phyloP scores from a whole-genome alignment of 1,140 invertebrate species.

The Scaptomyza hsui region DNA sequence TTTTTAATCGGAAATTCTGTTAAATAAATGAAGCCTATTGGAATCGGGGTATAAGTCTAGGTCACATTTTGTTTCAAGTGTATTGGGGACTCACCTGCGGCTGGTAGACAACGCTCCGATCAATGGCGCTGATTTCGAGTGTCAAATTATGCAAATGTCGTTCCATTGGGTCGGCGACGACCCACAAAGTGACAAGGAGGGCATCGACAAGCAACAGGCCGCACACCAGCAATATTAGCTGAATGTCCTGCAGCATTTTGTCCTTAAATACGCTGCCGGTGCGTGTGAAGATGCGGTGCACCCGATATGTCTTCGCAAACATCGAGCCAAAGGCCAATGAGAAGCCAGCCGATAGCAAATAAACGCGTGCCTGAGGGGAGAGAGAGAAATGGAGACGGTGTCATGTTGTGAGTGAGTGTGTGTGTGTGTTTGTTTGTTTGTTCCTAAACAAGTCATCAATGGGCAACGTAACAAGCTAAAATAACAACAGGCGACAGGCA shows the following conservation, averaged over 20 bases:
- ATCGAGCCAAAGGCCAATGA: slow-evolving; percentile 95
- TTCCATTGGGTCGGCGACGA: slow-evolving; percentile 93
- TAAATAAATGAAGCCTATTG: no score
- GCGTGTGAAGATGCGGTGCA: slow-evolving; percentile 93
- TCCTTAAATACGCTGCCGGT: slow-evolving; percentile 87
- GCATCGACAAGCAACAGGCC: slow-evolving; percentile 91
- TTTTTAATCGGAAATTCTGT: no score
- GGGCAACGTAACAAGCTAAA: slow-evolving; percentile 30
- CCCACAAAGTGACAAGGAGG: slow-evolving; percentile 91
- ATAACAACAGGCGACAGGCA: slow-evolving; percentile 19
- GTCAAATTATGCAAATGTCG: slow-evolving; percentile 93
- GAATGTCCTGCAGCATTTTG: slow-evolving; percentile 92
- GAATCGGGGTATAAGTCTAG: no score
- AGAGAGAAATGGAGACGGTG: slow-evolving; percentile 2
- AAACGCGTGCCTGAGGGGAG: slow-evolving; percentile 90
- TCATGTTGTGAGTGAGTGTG: slow-evolving; percentile 28
- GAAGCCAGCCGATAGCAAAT: slow-evolving; percentile 93
- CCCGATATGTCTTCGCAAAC: slow-evolving; percentile 95
- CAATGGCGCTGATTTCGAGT: slow-evolving; percentile 89
- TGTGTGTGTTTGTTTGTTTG: slow-evolving; percentile 12
- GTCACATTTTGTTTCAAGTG: background rate
- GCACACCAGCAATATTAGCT: slow-evolving; percentile 91
- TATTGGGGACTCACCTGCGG: slow-evolving; percentile 88
- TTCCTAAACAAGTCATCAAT: slow-evolving; percentile 71
- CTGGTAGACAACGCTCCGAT: slow-evolving; percentile 93